Conservation (phyloP, 2,797 vertebrate genomes). For the Pseudochromis fuscus region DNA sequence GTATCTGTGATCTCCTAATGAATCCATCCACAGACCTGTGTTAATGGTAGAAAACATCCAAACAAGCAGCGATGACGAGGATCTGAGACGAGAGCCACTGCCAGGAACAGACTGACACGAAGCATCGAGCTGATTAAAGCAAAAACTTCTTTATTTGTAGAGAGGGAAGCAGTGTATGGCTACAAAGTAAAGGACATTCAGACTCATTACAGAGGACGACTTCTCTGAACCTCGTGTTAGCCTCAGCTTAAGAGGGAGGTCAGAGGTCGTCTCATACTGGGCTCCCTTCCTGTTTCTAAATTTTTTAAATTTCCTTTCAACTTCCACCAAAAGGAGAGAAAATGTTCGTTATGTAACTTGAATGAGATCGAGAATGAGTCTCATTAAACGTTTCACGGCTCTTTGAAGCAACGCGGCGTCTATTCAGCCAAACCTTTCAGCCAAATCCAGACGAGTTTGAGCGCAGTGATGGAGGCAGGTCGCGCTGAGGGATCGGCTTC, state of each 20-base stretch:
- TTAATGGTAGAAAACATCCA: neutral
- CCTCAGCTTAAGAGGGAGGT: slow-evolving; percentile 15
- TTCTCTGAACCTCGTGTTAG: neutral
- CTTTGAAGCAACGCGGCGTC: slow-evolving; percentile 36
- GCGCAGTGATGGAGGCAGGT: slow-evolving; percentile 37
- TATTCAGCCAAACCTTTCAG: slow-evolving; percentile 39
- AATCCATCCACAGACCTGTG: neutral
- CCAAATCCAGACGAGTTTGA: slow-evolving; percentile 32
- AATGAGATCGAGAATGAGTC: slow-evolving; percentile 21
- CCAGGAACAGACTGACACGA: neutral
- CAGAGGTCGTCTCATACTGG: slow-evolving; percentile 16
- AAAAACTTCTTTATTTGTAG: slow-evolving; percentile 5
- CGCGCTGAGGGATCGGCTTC: slow-evolving; percentile 3
- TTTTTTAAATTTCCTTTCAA: neutral
- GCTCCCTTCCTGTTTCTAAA: slow-evolving; percentile 2
- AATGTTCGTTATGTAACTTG: slow-evolving; percentile 25
- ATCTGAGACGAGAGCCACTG: neutral
- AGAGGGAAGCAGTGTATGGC: slow-evolving; percentile 2
- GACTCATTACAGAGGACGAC: slow-evolving; percentile 18
- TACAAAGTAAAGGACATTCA: slow-evolving; percentile 9
- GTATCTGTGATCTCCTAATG: neutral
- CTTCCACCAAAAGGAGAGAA: slow-evolving; percentile 15
- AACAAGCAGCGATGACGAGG: slow-evolving; percentile 9
- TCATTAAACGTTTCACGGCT: slow-evolving; percentile 38
- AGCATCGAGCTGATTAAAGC: slow-evolving; percentile 21